Percentiles rank a stretch among this genome's conserved stretches.
These are phyloP conservation scores for Suricata suricatta DNA, from an alignment of 2,113 vertebrate species.

Conservation along the genomic window DNA sequence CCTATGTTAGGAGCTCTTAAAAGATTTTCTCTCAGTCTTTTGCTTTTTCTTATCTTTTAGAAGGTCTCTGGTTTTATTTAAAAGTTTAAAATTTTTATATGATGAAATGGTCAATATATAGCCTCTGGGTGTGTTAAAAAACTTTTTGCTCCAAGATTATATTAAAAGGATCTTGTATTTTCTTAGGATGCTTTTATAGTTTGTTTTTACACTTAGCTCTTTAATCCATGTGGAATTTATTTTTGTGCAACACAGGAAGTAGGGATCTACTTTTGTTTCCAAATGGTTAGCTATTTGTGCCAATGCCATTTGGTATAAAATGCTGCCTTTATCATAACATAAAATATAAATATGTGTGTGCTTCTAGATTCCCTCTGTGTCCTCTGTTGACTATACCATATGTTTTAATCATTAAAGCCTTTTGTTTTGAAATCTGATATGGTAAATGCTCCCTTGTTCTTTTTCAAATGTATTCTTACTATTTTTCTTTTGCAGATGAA, in stretches of 20 bases:
- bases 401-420: background rate
- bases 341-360: background rate
- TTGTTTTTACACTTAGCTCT: slow-evolving; percentile 11
- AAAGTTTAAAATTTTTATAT: background rate
- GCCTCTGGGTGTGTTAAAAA: background rate
- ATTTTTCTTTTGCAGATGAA: slow-evolving; percentile 23
- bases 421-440: background rate
- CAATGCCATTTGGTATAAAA: background rate
- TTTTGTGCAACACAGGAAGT: slow-evolving; percentile 19
- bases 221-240: background rate
- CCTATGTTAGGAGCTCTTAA: background rate
- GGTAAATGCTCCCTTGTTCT: background rate
- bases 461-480: background rate
- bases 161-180: background rate
- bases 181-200: background rate
- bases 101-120: background rate
- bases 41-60: background rate
- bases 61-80: background rate
- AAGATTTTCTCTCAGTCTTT: background rate
- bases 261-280: slow-evolving; percentile 46
- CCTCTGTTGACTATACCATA: background rate
- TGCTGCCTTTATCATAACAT: background rate
- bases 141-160: background rate
- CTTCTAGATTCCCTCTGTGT: slow-evolving; percentile 3
- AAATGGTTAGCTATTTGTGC: slow-evolving; percentile 15